Evolutionary conservation across 2,888 invertebrate genomes (phyloP).

Genomic region (Emmelina monodactyla): DNA sequence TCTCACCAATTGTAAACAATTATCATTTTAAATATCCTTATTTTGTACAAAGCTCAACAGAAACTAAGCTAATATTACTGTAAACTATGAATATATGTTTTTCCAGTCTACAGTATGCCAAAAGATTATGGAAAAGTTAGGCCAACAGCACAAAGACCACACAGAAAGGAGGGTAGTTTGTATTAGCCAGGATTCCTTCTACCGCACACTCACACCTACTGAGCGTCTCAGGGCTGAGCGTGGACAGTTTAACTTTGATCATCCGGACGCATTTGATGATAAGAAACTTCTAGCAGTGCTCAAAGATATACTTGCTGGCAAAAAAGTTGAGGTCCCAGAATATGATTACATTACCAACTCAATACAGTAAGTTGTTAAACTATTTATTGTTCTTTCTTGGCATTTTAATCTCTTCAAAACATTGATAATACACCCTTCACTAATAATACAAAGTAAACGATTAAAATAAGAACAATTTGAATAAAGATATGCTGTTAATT

Average conservation of each 20-base stretch:
- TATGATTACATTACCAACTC: conserved; percentile 95
- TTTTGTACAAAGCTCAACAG: no score
- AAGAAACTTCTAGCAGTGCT: conserved; percentile 83
- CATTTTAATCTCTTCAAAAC: not conserved
- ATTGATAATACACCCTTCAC: no score
- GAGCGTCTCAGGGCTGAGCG: conserved; percentile 85
- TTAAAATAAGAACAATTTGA: no score
- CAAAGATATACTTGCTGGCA: conserved; percentile 82
- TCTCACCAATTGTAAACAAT: no score
- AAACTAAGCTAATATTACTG: no score
- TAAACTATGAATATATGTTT: no score
- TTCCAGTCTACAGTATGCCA: conserved; percentile 95
- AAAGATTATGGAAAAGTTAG: conserved; percentile 95
- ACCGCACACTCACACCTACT: conserved; percentile 80
- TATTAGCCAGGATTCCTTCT: conserved; percentile 97
- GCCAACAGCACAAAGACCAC: conserved; percentile 90
- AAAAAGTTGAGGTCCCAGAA: conserved; percentile 87
- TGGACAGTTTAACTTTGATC: conserved; percentile 98
- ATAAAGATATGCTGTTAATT: no score
- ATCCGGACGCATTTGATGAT: conserved; percentile 97
- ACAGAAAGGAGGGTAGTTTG: conserved; percentile 89
- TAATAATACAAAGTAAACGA: no score
- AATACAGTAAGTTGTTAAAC: conserved; percentile 67
- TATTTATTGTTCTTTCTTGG: conserved; percentile 1
- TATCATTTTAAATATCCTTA: no score